These are phyloP conservation scores for Peromyscus aztecus DNA, from an alignment of 2,797 vertebrate species.

Conservation along the genomic window DNA sequence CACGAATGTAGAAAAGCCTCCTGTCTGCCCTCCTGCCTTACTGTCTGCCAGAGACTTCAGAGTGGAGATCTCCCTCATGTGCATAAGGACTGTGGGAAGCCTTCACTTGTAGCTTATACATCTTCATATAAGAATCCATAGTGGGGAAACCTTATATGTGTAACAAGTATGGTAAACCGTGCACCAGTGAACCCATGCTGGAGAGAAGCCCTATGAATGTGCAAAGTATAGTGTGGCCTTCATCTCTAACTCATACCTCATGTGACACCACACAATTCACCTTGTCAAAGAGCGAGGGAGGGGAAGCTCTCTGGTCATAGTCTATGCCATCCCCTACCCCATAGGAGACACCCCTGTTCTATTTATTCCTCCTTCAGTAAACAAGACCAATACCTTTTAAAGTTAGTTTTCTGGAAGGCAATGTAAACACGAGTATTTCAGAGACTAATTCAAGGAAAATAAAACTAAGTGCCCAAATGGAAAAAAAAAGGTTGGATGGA, in stretches of 20 bases:
- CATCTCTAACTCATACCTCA: neutral
- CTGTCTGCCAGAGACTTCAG: neutral
- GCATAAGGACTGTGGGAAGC: neutral
- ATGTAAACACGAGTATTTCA: neutral
- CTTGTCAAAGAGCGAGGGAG: neutral
- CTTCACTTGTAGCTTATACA: neutral
- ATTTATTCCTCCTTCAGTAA: too few relatives aligned
- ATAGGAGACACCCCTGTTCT: neutral
- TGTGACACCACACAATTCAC: neutral
- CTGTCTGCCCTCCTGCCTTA: neutral
- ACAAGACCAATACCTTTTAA: too few relatives aligned
- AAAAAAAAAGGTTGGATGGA: neutral
- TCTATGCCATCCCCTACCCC: fast-evolving
- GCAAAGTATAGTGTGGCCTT: neutral
- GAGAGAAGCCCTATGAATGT: too few relatives aligned
- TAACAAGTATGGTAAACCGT: neutral
- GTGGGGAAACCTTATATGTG: neutral
- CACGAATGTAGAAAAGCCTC: neutral
- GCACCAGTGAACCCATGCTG: neutral
- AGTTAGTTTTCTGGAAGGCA: neutral
- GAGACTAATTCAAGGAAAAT: neutral
- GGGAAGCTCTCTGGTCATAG: neutral
- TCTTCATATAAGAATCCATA: neutral
- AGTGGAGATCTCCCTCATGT: too few relatives aligned
- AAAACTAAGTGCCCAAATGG: neutral